Evolutionary conservation across 2,888 invertebrate genomes (phyloP), one percentile per base, ranked within the genome.

Genomic region (Brachyopa scutellaris): DNA sequence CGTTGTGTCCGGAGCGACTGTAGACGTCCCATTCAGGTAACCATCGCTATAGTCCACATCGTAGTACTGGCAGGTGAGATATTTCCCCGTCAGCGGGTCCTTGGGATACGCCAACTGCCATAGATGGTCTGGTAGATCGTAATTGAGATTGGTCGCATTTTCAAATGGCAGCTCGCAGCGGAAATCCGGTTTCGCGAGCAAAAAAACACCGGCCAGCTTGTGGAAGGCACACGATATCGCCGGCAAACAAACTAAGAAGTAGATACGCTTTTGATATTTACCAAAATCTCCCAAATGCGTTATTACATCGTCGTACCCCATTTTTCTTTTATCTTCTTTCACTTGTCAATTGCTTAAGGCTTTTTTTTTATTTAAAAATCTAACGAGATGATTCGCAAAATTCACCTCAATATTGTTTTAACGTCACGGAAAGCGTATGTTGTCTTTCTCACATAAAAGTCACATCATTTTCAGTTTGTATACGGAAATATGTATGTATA

Each of bases 231-330:
- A 94, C 11, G 93, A 91, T 86, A 95, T 93, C 5, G 94, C 93
- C 15, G 95, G 94, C 51, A 95, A 90, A 86, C 94, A 94, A 42
- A 95, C 91, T 42, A 95, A 88, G 77, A 95, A 91, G 87, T 94
- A 95, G 80, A 95, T 93, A 82, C 93, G 91, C 85, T 92, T 92
- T 88, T 95, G 95, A 87, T 95, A 94, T 49, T 91, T 92, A 15
- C 95, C 95, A 86, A 95, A 95, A 85, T 94, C 94, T 42, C 95
- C 95, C 88, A 95, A 90, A 72, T 93, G 91, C 1, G 92, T 90
- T 69, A 95, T 92, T 17, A 95, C 93, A 84, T 94, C 94, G 87
- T 95, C 95, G 89, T 94, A 95, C 64, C 93, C 93, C 95, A 95
- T 95, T 55, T 23, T 55, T 13, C 2, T 26, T 11, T 40, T 26